Percentiles rank a stretch among this genome's conserved stretches.
These are phyloP conservation scores for Itoplectis maculator DNA, from an alignment of 2,888 invertebrate species.

Conservation along the genomic window DNA sequence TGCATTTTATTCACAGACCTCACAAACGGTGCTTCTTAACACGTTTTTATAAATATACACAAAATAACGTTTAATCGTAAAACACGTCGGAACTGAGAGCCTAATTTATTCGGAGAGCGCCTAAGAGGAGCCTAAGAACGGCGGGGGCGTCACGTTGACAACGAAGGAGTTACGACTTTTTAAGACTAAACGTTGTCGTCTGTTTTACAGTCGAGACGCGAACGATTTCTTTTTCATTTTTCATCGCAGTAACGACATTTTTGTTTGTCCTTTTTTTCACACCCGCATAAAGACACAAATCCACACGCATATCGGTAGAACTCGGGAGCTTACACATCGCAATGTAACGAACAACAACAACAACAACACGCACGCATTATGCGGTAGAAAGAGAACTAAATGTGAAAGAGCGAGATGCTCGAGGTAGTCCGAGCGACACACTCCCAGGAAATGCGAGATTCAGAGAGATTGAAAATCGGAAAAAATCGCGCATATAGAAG, in stretches of 20 bases:
- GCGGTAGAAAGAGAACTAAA: slow-evolving; percentile 27
- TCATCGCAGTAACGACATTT: neutral
- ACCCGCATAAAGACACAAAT: slow-evolving; percentile 9
- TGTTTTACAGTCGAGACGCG: neutral
- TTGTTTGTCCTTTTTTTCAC: neutral
- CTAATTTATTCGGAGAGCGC: slow-evolving; percentile 49
- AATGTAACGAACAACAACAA: slow-evolving; percentile 7
- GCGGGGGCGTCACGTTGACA: slow-evolving; percentile 32
- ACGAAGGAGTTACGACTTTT: slow-evolving; percentile 23
- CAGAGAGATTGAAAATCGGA: too few species aligned
- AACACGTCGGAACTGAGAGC: slow-evolving; percentile 36
- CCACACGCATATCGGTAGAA: slow-evolving; percentile 51
- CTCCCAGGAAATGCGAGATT: too few species aligned
- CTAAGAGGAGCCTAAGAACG: slow-evolving; percentile 29
- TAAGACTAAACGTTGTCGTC: slow-evolving; percentile 1
- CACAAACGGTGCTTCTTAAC: slow-evolving; percentile 75
- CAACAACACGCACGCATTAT: neutral
- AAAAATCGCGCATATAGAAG: too few species aligned
- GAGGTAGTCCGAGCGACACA: too few species aligned
- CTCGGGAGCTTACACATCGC: slow-evolving; percentile 28
- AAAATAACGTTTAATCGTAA: slow-evolving; percentile 43
- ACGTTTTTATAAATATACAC: slow-evolving; percentile 72
- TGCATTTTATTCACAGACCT: slow-evolving; percentile 68
- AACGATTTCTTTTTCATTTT: slow-evolving; percentile 40
- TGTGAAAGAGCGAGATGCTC: neutral